Conservation (phyloP, 2,888 invertebrate species). For the Shargacucullia verbasci region DNA sequence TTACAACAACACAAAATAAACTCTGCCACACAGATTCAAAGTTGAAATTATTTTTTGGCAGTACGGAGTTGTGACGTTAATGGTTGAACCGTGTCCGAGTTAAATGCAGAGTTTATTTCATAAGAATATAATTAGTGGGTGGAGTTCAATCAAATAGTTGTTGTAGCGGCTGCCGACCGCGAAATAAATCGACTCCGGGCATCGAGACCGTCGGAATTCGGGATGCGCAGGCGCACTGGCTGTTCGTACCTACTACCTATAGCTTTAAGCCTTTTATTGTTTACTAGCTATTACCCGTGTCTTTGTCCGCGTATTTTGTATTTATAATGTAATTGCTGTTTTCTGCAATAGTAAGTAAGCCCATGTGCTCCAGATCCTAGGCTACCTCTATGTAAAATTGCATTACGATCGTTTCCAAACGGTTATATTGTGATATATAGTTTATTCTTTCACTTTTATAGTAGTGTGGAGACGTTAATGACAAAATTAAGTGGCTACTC, state of each 20-base stretch:
- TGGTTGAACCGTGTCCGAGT: conserved; percentile 55
- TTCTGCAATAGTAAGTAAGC: too few species aligned
- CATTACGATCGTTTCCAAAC: too few species aligned
- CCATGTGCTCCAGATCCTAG: too few species aligned
- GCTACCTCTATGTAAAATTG: too few species aligned
- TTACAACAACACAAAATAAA: conserved; percentile 8
- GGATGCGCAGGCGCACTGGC: conserved; percentile 12
- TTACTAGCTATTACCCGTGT: too few species aligned
- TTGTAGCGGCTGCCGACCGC: conserved; percentile 67
- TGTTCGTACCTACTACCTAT: not conserved
- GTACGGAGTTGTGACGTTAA: conserved; percentile 40
- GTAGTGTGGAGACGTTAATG: not conserved
- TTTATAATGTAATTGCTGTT: too few species aligned
- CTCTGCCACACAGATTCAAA: conserved; percentile 12
- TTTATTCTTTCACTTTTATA: too few species aligned
- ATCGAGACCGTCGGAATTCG: conserved; percentile 35
- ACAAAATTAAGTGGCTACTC: not conserved
- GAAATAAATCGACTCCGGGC: conserved; percentile 69
- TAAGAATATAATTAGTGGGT: conserved; percentile 89
- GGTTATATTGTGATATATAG: too few species aligned
- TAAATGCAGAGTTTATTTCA: conserved; percentile 86
- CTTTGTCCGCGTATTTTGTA: too few species aligned
- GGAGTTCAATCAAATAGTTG: conserved; percentile 85
- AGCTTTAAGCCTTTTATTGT: conserved; percentile 8
- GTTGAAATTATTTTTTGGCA: not conserved